Conservation (phyloP, 2,113 vertebrate genomes). For the Lonchura striata region DNA sequence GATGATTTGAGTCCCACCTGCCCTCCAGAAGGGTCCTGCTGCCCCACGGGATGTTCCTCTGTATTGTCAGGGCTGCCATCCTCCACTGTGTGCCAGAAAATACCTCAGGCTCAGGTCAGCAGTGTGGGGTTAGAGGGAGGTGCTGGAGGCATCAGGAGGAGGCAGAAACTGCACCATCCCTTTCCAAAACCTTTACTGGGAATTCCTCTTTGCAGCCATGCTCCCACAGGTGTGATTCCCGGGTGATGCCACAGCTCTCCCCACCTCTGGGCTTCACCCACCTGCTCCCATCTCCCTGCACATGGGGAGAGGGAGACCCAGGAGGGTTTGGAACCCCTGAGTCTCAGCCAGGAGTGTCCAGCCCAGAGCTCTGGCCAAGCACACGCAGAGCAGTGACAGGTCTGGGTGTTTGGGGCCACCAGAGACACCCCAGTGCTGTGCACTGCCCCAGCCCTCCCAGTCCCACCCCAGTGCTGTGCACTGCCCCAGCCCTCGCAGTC, state of each 20-base stretch:
- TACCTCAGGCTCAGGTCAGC: not conserved
- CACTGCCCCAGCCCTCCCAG: too few relatives aligned
- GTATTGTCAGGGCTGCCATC: not conserved
- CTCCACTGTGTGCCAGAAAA: accelerated
- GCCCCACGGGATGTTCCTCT: not conserved
- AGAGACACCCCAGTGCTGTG: accelerated
- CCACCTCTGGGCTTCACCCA: not conserved
- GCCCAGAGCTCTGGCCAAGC: not conserved
- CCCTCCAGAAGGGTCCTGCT: accelerated
- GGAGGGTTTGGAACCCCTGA: not conserved
- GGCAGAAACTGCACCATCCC: not conserved
- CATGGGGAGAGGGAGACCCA: accelerated
- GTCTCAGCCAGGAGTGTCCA: accelerated
- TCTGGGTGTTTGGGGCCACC: accelerated
- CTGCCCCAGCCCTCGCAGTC: too few relatives aligned
- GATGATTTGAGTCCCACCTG: not conserved
- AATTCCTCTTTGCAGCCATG: not conserved
- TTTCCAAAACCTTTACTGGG: accelerated
- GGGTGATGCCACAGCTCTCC: accelerated
- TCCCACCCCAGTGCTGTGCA: too few relatives aligned
- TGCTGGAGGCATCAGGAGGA: not conserved
- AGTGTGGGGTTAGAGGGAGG: accelerated
- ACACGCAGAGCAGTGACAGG: accelerated
- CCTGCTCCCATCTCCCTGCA: not conserved
- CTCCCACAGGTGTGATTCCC: accelerated